Conservation (phyloP, 2,113 vertebrate species). For the Gymnarchus niloticus region DNA sequence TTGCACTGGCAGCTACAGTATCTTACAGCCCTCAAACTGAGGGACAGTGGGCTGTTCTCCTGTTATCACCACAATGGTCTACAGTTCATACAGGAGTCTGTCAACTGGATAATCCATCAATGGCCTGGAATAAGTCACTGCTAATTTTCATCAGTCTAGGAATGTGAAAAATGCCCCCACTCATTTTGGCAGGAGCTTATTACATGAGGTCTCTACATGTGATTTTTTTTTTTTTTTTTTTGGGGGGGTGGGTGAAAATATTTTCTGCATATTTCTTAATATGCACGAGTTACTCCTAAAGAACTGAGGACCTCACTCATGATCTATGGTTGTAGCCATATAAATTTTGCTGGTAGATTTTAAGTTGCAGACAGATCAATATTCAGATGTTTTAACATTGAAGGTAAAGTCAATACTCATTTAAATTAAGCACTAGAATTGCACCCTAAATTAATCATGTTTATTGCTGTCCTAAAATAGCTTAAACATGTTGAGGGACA, state of each 20-base stretch:
- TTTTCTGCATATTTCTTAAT: neutral
- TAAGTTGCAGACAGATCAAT: neutral
- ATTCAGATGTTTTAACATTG: no score
- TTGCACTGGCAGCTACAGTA: neutral
- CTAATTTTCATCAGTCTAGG: slow-evolving; percentile 11
- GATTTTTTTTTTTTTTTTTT: no score
- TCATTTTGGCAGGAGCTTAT: neutral
- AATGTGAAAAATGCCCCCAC: slow-evolving; percentile 1
- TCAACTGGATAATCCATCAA: no score
- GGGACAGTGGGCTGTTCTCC: no score
- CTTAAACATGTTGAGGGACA: neutral
- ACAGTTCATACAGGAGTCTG: no score
- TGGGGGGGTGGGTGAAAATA: no score
- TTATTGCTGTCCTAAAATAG: neutral
- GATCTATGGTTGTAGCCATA: neutral
- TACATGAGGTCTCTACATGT: no score
- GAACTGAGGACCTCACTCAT: neutral
- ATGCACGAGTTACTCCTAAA: neutral
- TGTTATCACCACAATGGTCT: no score
- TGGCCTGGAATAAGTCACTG: neutral
- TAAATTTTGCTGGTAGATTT: neutral
- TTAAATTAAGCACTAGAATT: neutral
- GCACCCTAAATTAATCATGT: neutral
- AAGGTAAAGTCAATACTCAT: neutral
- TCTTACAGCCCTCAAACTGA: no score